A percentile compares a stretch with the other conserved stretches of the same genome.
Evolutionary conservation across 2,113 vertebrate species (phyloP).

Genomic region (Nipponia nippon): DNA sequence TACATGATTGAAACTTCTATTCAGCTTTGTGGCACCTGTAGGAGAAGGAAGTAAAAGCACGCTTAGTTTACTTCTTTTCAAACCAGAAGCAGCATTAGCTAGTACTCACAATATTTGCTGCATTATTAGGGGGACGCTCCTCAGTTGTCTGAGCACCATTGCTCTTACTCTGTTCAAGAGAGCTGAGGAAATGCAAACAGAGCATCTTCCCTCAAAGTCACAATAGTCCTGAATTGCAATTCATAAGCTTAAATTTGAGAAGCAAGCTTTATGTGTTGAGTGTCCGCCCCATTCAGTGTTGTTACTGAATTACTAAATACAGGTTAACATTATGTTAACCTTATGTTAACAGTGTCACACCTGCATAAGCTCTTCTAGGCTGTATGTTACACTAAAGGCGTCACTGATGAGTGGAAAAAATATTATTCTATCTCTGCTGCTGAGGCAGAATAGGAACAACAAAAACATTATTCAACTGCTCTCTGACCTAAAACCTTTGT

Average conservation of each 20-base stretch:
- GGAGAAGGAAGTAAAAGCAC: not conserved
- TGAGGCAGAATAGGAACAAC: not conserved
- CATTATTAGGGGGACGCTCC: not conserved
- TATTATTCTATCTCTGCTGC: not conserved
- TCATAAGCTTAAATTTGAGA: not conserved
- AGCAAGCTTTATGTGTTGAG: not conserved
- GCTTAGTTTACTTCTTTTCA: not conserved
- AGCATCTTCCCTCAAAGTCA: not conserved
- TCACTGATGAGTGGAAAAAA: not conserved
- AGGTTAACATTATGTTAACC: not conserved
- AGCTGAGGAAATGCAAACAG: not conserved
- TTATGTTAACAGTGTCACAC: not conserved
- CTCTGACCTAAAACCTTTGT: not conserved
- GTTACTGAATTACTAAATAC: not conserved
- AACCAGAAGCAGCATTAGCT: not conserved
- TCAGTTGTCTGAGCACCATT: not conserved
- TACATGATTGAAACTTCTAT: not conserved
- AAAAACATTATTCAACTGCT: not conserved
- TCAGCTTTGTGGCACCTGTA: not conserved
- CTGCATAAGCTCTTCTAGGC: not conserved
- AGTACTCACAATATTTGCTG: not conserved
- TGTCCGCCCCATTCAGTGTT: fast-evolving
- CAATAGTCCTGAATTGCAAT: not conserved
- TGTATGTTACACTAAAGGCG: not conserved
- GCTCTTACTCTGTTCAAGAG: not conserved